phyloP scores from a whole-genome alignment of 2,797 vertebrate species.

The Amblyopsis hoosieri region DNA sequence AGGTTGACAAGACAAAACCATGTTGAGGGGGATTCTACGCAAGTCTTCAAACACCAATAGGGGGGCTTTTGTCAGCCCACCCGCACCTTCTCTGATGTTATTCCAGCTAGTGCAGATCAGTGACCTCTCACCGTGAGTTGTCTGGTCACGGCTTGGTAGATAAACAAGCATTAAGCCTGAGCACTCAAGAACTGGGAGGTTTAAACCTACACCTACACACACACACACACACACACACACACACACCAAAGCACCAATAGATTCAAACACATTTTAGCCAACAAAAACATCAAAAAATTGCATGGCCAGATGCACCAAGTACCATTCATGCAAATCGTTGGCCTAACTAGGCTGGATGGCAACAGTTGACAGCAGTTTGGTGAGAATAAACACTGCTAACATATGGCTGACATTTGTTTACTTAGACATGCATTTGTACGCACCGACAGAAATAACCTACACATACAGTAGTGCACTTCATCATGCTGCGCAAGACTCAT shows the following conservation, averaged over 20 bases:
- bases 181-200: constrained; percentile 19
- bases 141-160: constrained; percentile 26
- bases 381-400: constrained; percentile 20
- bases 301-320: too few species aligned
- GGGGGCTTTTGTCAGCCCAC: constrained; percentile 30
- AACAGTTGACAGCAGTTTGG: constrained; percentile 41
- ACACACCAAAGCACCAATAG: neutral
- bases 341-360: too few species aligned
- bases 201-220: constrained; percentile 3
- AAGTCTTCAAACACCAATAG: constrained; percentile 10
- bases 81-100: constrained; percentile 53
- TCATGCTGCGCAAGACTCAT: too few species aligned
- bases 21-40: constrained; percentile 5
- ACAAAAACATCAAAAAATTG: neutral
- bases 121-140: constrained; percentile 49
- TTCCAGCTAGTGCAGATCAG: constrained; percentile 56
- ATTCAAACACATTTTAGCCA: neutral
- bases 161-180: constrained; percentile 44
- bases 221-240: constrained; percentile 1
- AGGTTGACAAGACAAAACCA: constrained; percentile 22
- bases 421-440: constrained; percentile 4
- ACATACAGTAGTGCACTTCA: too few species aligned
- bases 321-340: too few species aligned
- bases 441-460: neutral
- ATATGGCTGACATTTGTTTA: constrained; percentile 23